Conservation (phyloP, 2,888 invertebrate genomes). For the Lucinisca nassula region DNA sequence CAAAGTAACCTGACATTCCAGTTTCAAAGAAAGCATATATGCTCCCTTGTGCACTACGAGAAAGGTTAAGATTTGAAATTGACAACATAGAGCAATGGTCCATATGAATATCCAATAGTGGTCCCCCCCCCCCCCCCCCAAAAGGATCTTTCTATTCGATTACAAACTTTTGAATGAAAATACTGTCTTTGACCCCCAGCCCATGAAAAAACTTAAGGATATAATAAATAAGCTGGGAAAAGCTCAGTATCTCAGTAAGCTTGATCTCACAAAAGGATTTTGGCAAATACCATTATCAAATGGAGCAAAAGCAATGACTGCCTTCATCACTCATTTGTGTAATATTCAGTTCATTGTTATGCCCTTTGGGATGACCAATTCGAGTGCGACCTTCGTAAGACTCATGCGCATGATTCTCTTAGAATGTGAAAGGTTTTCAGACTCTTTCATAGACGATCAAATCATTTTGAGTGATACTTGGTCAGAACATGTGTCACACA, state of each 20-base stretch:
- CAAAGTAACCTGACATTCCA: conserved; percentile 21
- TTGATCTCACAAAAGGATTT: conserved; percentile 48
- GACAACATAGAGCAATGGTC: conserved; percentile 31
- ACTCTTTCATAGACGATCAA: neutral
- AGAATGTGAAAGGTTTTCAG: neutral
- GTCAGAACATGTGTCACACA: neutral
- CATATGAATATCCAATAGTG: conserved; percentile 26
- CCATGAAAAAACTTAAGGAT: conserved; percentile 31
- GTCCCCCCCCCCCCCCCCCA: conserved; percentile 18
- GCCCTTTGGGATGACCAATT: conserved; percentile 11
- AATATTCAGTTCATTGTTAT: neutral
- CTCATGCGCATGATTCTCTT: neutral
- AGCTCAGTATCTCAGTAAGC: conserved; percentile 34
- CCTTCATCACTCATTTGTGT: too few species aligned
- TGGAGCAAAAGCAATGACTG: neutral
- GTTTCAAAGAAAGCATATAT: conserved; percentile 10
- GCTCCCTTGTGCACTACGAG: conserved; percentile 19
- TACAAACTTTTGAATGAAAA: conserved; percentile 45
- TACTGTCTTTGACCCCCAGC: conserved; percentile 47
- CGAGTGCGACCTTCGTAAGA: neutral
- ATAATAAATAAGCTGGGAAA: conserved; percentile 21
- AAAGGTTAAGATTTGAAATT: conserved; percentile 3
- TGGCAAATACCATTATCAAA: conserved; percentile 38
- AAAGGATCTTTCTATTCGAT: conserved; percentile 33
- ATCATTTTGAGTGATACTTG: conserved; percentile 11